Conservation (phyloP, 2,797 vertebrate genomes). For the Ceryle rudis region DNA sequence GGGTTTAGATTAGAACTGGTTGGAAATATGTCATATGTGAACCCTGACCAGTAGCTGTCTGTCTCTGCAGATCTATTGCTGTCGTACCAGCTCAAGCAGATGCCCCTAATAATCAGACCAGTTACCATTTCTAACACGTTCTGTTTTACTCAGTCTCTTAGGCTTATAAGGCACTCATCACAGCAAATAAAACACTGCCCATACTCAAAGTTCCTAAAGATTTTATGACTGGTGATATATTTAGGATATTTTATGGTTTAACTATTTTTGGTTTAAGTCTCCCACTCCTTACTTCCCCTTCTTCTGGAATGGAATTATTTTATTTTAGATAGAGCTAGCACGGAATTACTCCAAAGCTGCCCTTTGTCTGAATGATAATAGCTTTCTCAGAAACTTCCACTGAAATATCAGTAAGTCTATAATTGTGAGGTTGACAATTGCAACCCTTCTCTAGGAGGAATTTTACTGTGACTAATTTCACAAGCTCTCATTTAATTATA, state of each 20-base stretch:
- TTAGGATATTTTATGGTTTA: conserved; percentile 2
- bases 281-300: not conserved
- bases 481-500: conserved; percentile 12
- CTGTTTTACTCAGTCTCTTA: not conserved
- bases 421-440: conserved; percentile 26
- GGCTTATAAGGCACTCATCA: not conserved
- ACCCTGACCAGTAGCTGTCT: not conserved
- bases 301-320: not conserved
- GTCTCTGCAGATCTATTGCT: not conserved
- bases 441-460: not conserved
- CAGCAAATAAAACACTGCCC: not conserved
- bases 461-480: conserved; percentile 7
- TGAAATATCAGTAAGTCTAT: conserved; percentile 35
- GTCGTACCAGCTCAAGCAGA: not conserved
- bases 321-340: conserved; percentile 12
- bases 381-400: conserved; percentile 8
- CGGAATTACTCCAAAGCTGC: conserved; percentile 20
- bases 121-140: not conserved
- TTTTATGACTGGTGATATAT: not conserved
- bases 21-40: not conserved
- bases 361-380: conserved; percentile 51
- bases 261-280: not conserved
- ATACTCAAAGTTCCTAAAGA: not conserved
- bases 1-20: not conserved
- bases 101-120: not conserved